Conservation (phyloP, 2,113 vertebrate species). For the Corapipo altera region DNA sequence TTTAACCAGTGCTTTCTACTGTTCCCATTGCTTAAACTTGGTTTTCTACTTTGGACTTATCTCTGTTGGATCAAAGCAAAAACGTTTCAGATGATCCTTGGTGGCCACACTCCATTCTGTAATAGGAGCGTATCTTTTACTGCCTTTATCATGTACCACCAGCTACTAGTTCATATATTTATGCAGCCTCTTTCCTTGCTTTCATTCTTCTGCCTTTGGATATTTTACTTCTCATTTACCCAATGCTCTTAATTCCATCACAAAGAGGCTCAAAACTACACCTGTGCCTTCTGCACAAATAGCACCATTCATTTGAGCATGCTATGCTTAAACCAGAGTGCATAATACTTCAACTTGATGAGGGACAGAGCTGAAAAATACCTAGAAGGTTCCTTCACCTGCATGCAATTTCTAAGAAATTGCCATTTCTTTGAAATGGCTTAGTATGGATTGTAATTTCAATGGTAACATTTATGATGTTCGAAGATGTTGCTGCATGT, state of each 20-base stretch:
- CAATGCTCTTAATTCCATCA: background rate
- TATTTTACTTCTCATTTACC: background rate
- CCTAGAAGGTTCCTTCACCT: background rate
- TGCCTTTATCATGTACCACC: background rate
- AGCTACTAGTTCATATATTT: background rate
- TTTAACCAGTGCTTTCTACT: background rate
- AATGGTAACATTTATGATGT: background rate
- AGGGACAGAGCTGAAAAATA: background rate
- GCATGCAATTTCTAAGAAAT: background rate
- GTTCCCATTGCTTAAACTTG: background rate
- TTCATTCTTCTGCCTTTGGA: background rate
- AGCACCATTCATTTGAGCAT: background rate
- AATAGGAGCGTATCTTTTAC: background rate
- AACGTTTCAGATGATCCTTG: background rate
- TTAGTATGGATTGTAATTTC: background rate
- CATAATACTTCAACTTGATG: background rate
- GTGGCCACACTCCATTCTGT: background rate
- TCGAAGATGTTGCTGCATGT: background rate
- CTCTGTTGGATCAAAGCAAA: background rate
- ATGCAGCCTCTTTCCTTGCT: background rate
- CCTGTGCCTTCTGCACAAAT: background rate
- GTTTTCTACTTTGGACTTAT: background rate
- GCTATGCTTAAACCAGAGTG: background rate
- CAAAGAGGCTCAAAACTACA: accelerated
- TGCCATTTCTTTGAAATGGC: background rate